phyloP scores from a whole-genome alignment of 2,888 invertebrate genomes.

The Mimas tiliae region DNA sequence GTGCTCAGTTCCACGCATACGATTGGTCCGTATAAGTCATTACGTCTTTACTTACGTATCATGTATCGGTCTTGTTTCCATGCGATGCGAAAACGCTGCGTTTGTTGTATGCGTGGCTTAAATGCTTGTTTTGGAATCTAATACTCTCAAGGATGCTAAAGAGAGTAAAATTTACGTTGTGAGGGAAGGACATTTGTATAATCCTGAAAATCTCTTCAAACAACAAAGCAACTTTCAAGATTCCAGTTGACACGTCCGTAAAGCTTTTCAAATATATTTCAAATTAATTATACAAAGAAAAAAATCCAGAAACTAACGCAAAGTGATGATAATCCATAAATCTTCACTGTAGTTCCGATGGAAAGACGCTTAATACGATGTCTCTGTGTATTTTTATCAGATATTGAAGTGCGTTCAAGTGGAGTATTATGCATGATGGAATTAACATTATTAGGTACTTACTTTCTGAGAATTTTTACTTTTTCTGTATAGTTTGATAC shows the following conservation, averaged over 20 bases:
- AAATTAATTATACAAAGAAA: too few species aligned
- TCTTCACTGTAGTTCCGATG: neutral
- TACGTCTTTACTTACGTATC: conserved; percentile 5
- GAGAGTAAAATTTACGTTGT: neutral
- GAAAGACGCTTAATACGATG: neutral
- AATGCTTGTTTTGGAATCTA: neutral
- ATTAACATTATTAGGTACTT: neutral
- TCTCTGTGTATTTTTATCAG: conserved; percentile 18
- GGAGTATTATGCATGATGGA: conserved; percentile 19
- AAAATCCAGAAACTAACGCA: too few species aligned
- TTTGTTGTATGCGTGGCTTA: neutral
- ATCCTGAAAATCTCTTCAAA: too few species aligned
- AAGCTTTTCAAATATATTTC: too few species aligned
- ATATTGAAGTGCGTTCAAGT: conserved; percentile 19
- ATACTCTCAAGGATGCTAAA: too few species aligned
- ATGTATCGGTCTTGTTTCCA: conserved; percentile 11
- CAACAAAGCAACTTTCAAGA: too few species aligned
- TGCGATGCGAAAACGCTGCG: neutral
- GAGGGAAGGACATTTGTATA: too few species aligned
- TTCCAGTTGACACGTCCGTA: too few species aligned
- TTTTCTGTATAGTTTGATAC: too few species aligned
- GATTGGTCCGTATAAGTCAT: conserved; percentile 52
- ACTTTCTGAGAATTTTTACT: too few species aligned
- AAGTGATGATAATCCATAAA: too few species aligned
- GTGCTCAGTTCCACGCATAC: conserved; percentile 50